Base-by-base conservation (phyloP, 2,113 vertebrate genomes). In the Suncus etruscus region DNA sequence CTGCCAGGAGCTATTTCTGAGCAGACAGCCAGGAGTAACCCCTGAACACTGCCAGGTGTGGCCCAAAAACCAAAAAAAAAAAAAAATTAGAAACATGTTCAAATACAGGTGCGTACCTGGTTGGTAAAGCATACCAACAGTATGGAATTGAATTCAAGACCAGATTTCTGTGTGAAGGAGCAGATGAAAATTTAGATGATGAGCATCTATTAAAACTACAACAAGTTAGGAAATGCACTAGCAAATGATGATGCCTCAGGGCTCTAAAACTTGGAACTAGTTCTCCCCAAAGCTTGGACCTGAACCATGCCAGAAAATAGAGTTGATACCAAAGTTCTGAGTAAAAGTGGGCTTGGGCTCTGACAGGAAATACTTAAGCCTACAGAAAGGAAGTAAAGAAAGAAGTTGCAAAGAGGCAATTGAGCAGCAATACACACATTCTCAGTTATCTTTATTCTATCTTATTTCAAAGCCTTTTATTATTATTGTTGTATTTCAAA, bases 391-490 rank as follows among this genome's bases (percentile, higher is more conserved):
- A 87, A 18, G 45, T 25, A 68, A 31, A n/a, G n/a, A 86, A 51
- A 58, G 61, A 65, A 50, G 16, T 3, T 1, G 8, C 24, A 81
- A 72, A 70, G 45, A 83, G 2, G 18, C 22, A 85, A 75, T 11
- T 22, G n/a, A 78, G 50, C n/a, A 77, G 31, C 11, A 69, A 12
- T 82, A 29, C 51, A 24, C 0, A 24, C 2, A 10, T 73, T 84
- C 80, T n/a, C 39, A 70, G 29, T 51, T 75, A 47, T 88, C 79
- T 77, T 63, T 11, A 58, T 58, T 22, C 29, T 61, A 81, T 80
- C 29, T 39, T 65, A 78, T 76, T 93, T 88, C 51, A 20, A 89
- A 74, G 16, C 1, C 12, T 63, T 86, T 88, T 80, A 29, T 83
- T 65, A 25, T 86, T 83, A 76, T 58, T 83, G 5, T 39, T 39